Percentiles rank a stretch among this genome's conserved stretches.
Evolutionary conservation across 1,140 invertebrate genomes (phyloP).

Genomic region (Dendroctonus valens): DNA sequence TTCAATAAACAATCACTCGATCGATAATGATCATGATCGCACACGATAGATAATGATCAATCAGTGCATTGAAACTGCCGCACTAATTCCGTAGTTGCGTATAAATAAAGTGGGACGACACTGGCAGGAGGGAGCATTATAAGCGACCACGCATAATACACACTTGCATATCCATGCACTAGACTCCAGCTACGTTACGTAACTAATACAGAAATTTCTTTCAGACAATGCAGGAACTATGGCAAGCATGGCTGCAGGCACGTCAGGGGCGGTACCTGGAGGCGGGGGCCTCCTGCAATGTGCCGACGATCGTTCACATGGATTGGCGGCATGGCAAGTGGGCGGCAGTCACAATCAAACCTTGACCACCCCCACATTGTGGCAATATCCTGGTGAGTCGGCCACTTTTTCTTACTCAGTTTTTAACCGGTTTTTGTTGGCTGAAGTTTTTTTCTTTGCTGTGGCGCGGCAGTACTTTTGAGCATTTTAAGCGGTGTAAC

Average conservation of each 20-base stretch:
- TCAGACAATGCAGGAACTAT: slow-evolving; percentile 31
- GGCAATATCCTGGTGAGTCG: slow-evolving; percentile 70
- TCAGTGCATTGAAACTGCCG: too few species aligned
- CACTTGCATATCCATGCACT: neutral
- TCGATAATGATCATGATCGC: too few species aligned
- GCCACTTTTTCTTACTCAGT: slow-evolving; percentile 32
- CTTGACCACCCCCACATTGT: slow-evolving; percentile 62
- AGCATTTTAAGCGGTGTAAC: slow-evolving; percentile 20
- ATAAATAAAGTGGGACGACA: neutral
- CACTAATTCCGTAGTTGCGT: too few species aligned
- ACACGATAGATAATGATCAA: too few species aligned
- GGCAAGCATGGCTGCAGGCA: slow-evolving; percentile 46
- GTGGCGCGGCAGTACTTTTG: slow-evolving; percentile 24
- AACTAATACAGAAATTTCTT: slow-evolving; percentile 29
- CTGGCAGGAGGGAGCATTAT: too few species aligned
- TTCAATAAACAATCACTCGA: too few species aligned
- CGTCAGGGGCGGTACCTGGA: slow-evolving; percentile 53
- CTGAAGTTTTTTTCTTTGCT: slow-evolving; percentile 27
- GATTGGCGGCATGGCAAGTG: slow-evolving; percentile 53
- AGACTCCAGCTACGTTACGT: slow-evolving; percentile 9
- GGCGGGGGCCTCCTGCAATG: slow-evolving; percentile 55
- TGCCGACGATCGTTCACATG: slow-evolving; percentile 53
- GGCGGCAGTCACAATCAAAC: slow-evolving; percentile 51
- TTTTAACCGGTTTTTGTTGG: slow-evolving; percentile 49
- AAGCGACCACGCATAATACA: neutral